phyloP scores from a whole-genome alignment of 1,140 invertebrate species.

The Acyrthosiphon pisum region DNA sequence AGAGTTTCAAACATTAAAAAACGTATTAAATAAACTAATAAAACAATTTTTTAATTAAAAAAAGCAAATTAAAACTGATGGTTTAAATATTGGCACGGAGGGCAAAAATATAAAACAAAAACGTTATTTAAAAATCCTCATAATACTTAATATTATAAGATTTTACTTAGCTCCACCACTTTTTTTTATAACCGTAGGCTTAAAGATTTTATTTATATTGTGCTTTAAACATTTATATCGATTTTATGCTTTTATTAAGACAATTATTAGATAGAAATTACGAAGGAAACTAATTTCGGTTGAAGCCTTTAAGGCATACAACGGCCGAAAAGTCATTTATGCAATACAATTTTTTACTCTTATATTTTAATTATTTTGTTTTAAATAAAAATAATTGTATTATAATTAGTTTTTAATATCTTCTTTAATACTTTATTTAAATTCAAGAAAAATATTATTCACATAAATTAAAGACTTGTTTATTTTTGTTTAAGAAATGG shows the following conservation, averaged over 20 bases:
- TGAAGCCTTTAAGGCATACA: background rate
- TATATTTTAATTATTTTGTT: conserved; percentile 23
- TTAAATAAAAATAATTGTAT: conserved; percentile 18
- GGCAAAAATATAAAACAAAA: background rate
- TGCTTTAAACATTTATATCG: background rate
- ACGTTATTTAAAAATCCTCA: background rate
- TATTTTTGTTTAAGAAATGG: background rate
- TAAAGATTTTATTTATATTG: background rate
- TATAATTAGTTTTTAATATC: conserved; percentile 39
- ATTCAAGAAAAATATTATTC: background rate
- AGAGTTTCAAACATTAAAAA: conserved; percentile 20
- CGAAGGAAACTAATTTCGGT: background rate
- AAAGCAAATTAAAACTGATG: conserved; percentile 38
- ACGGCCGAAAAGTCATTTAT: background rate
- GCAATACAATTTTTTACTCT: background rate
- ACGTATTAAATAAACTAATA: conserved; percentile 34
- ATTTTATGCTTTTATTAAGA: conserved; percentile 11
- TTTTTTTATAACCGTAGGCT: background rate
- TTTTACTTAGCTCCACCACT: background rate
- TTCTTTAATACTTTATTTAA: background rate
- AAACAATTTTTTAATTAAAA: conserved; percentile 43
- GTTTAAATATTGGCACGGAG: background rate
- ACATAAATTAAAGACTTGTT: conserved; percentile 27
- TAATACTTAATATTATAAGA: background rate
- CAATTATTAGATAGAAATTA: background rate